Evolutionary conservation across 2,113 vertebrate species (phyloP).

Genomic region (Odontophorus gujanensis): DNA sequence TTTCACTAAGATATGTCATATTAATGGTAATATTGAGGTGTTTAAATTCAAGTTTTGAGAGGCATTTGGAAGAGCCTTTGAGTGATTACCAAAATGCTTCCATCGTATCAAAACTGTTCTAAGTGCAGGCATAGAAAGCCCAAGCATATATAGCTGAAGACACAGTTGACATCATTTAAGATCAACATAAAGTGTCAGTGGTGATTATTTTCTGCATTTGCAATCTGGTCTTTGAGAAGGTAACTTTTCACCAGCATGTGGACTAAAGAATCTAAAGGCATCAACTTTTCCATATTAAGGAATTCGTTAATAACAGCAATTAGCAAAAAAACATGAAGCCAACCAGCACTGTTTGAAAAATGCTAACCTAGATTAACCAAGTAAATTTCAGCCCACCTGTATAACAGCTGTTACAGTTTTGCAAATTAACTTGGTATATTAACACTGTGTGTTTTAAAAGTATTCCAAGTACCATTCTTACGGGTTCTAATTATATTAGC

Average conservation of each 20-base stretch:
- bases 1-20: neutral
- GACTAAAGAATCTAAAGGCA: neutral
- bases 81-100: neutral
- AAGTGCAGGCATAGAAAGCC: neutral
- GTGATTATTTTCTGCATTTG: neutral
- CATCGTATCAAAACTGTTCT: neutral
- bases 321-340: neutral
- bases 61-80: neutral
- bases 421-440: neutral
- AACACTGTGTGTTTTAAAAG: neutral
- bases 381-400: neutral
- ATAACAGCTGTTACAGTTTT: neutral
- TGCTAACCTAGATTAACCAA: neutral
- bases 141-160: accelerated
- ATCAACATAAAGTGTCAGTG: neutral
- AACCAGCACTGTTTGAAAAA: neutral
- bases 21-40: neutral
- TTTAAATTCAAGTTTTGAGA: neutral
- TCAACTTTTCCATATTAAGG: neutral
- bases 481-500: neutral
- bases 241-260: neutral
- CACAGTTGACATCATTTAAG: neutral
- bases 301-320: neutral
- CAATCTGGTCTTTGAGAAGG: neutral
- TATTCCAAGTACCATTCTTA: neutral